phyloP scores from a whole-genome alignment of 2,888 invertebrate species.

The Amphipoea oculea region DNA sequence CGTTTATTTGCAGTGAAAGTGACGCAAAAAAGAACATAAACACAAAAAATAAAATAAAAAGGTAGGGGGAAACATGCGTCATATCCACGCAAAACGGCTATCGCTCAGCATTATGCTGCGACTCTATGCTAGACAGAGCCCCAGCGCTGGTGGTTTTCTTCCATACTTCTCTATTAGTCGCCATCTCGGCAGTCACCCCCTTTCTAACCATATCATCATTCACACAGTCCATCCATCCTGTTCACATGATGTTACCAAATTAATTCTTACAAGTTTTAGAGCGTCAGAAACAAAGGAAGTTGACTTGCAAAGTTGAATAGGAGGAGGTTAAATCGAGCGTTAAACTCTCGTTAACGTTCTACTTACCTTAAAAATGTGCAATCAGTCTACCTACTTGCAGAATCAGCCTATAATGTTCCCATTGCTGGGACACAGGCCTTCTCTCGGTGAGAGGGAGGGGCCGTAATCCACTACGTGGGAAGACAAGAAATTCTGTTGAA shows the following conservation, averaged over 20 bases:
- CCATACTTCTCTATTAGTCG: too few species aligned
- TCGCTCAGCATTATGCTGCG: too few species aligned
- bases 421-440: neutral
- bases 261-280: neutral
- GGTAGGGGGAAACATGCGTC: too few species aligned
- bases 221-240: neutral
- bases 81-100: too few species aligned
- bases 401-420: neutral
- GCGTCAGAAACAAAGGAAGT: too few species aligned
- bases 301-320: neutral
- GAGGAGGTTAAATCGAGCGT: neutral
- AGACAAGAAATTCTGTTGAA: conserved; percentile 15
- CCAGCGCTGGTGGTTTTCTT: too few species aligned
- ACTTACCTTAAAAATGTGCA: neutral
- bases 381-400: neutral
- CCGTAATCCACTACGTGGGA: neutral
- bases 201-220: too few species aligned
- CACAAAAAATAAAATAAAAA: too few species aligned
- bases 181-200: too few species aligned
- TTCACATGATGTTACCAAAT: neutral
- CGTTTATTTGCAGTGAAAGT: too few species aligned
- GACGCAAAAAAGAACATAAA: too few species aligned
- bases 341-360: neutral
- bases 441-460: neutral
- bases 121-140: too few species aligned